Percentiles rank a stretch among this genome's conserved stretches.
Conservation (phyloP, 2,888 invertebrate species). For the Eurytoma adleriae region DNA sequence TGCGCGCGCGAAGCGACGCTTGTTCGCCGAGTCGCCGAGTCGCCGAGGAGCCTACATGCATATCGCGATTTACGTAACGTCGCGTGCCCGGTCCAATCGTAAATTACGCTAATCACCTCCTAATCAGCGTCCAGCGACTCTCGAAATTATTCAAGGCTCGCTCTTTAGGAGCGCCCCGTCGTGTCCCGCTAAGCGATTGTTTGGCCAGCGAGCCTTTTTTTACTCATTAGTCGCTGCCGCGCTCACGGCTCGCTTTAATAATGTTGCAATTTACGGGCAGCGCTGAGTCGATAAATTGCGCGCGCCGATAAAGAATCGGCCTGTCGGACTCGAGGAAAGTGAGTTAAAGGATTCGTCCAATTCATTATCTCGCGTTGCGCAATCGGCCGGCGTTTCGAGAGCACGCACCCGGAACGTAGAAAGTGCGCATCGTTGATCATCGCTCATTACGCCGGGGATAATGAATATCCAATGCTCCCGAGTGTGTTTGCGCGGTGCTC, state of each 20-base stretch:
- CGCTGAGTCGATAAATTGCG: conserved; percentile 4
- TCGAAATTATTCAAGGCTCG: neutral
- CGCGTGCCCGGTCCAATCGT: too few relatives aligned
- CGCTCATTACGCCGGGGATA: conserved; percentile 30
- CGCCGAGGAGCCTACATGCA: too few relatives aligned
- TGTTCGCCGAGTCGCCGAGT: too few relatives aligned
- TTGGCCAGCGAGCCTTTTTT: neutral
- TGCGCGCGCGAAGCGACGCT: too few relatives aligned
- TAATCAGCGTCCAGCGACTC: neutral
- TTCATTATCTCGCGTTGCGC: conserved; percentile 28
- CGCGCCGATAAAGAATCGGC: neutral
- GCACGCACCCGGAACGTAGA: conserved; percentile 10
- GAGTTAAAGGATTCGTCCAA: conserved; percentile 16
- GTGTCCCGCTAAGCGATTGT: neutral
- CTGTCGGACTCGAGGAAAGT: neutral
- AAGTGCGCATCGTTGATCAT: conserved; percentile 29
- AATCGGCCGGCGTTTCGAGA: conserved; percentile 19
- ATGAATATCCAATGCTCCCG: conserved; percentile 32
- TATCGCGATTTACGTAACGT: too few relatives aligned
- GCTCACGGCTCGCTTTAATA: neutral
- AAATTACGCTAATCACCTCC: neutral
- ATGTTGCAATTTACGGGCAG: neutral
- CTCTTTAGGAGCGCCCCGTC: neutral
- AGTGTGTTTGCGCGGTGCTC: neutral
- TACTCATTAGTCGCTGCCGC: neutral